Evolutionary conservation across 2,888 invertebrate species (phyloP).

Genomic region (Hanleya hanleyi): DNA sequence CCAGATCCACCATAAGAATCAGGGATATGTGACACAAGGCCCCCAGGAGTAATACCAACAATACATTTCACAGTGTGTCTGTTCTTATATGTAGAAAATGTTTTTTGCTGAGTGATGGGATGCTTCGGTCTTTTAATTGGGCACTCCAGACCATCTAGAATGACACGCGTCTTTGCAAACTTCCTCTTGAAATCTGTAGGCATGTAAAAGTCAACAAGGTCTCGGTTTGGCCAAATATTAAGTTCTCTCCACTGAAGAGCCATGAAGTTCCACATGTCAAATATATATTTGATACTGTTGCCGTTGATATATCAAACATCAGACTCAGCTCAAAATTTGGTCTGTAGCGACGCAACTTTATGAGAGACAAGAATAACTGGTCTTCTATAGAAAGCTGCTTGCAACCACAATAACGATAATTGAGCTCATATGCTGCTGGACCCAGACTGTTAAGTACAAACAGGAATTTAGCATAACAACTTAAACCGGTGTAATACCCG

Average conservation of each 20-base stretch:
- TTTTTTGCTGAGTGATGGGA: slow-evolving; percentile 28
- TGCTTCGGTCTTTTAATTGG: slow-evolving; percentile 20
- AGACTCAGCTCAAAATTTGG: slow-evolving; percentile 1
- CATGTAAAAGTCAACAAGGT: slow-evolving; percentile 6
- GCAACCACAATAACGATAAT: no score
- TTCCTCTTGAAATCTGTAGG: slow-evolving; percentile 23
- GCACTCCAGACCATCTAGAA: slow-evolving; percentile 19
- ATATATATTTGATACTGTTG: slow-evolving; percentile 11
- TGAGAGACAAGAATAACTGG: no score
- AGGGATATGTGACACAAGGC: slow-evolving; percentile 14
- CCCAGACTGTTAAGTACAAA: no score
- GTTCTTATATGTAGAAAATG: slow-evolving; percentile 31
- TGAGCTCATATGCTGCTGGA: no score
- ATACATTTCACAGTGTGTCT: slow-evolving; percentile 23
- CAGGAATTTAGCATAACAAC: no score
- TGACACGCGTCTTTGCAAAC: slow-evolving; percentile 21
- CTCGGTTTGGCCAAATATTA: slow-evolving; percentile 12
- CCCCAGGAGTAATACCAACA: slow-evolving; percentile 27
- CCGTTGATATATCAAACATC: slow-evolving; percentile 5
- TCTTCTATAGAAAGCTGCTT: no score
- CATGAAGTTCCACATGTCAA: slow-evolving; percentile 23
- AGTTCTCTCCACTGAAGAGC: slow-evolving; percentile 16
- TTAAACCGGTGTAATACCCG: no score
- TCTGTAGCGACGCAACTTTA: no score
- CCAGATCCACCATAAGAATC: slow-evolving; percentile 34